Percentiles rank a stretch among this genome's conserved stretches.
Evolutionary conservation across 2,797 vertebrate genomes (phyloP).

Genomic region (Stomatorhinus walkeri): DNA sequence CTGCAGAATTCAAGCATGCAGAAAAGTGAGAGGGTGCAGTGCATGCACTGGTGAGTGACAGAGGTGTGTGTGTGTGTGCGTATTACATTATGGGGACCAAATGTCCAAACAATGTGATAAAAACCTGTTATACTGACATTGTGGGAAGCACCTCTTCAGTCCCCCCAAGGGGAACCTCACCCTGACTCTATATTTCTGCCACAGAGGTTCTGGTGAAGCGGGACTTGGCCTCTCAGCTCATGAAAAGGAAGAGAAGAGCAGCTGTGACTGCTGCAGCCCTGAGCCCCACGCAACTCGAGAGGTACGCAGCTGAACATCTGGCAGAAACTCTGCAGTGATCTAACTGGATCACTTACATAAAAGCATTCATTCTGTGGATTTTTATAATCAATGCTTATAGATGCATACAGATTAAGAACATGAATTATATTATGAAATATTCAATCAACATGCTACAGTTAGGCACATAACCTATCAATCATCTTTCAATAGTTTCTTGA

Average conservation of each 20-base stretch:
- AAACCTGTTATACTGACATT: neutral
- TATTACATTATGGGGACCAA: neutral
- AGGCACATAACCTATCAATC: neutral
- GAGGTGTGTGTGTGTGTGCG: neutral
- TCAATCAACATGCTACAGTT: neutral
- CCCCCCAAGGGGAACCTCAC: neutral
- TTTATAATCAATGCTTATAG: neutral
- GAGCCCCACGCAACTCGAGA: slow-evolving; percentile 57
- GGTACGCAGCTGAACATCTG: slow-evolving; percentile 43
- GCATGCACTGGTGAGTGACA: neutral
- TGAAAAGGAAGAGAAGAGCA: slow-evolving; percentile 56
- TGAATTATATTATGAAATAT: neutral
- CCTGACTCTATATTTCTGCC: slow-evolving; percentile 19
- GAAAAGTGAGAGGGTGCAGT: neutral
- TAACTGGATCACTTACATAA: neutral
- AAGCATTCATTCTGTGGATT: neutral
- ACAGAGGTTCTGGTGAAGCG: slow-evolving; percentile 54
- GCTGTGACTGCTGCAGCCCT: slow-evolving; percentile 28
- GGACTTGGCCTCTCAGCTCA: slow-evolving; percentile 50
- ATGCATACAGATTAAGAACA: neutral
- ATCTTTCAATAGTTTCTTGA: neutral
- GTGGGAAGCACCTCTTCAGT: neutral
- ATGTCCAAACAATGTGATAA: neutral
- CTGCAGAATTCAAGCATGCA: neutral
- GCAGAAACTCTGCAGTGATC: neutral